phyloP scores from a whole-genome alignment of 2,888 invertebrate species.

The Leptinotarsa rubiginosa region DNA sequence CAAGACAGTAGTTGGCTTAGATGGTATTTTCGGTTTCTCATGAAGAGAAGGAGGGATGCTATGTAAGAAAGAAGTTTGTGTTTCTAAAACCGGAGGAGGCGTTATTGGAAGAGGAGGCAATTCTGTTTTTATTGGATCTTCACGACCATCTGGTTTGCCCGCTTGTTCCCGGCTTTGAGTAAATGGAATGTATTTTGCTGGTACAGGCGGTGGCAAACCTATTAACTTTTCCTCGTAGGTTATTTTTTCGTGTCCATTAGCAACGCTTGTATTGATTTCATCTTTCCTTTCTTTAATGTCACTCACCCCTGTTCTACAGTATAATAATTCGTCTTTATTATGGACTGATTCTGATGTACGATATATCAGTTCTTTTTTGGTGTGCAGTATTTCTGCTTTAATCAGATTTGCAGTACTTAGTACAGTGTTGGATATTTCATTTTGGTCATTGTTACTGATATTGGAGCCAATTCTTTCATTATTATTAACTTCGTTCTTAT shows the following conservation, averaged over 20 bases:
- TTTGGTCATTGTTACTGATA: slow-evolving; percentile 20
- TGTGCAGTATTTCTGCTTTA: slow-evolving; percentile 45
- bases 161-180: slow-evolving; percentile 79
- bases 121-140: slow-evolving; percentile 81
- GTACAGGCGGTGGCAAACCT: slow-evolving; percentile 41
- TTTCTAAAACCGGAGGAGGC: slow-evolving; percentile 72
- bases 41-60: slow-evolving; percentile 59
- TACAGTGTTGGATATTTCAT: slow-evolving; percentile 39
- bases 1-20: slow-evolving; percentile 72
- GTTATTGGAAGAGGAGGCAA: slow-evolving; percentile 78
- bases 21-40: slow-evolving; percentile 78
- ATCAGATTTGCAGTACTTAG: slow-evolving; percentile 46
- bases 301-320: slow-evolving; percentile 29
- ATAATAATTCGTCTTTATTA: slow-evolving; percentile 44
- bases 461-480: slow-evolving; percentile 36
- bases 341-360: not conserved
- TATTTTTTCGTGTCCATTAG: slow-evolving; percentile 39
- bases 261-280: slow-evolving; percentile 46
- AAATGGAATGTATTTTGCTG: slow-evolving; percentile 47
- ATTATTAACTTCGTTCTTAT: slow-evolving; percentile 44
- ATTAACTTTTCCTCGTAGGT: slow-evolving; percentile 35
- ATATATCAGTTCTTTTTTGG: slow-evolving; percentile 24
- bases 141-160: slow-evolving; percentile 88
- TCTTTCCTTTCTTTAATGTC: slow-evolving; percentile 43
- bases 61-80: slow-evolving; percentile 78